Evolutionary conservation across 2,797 vertebrate species (phyloP), one percentile per base, ranked within the genome.

Genomic region (Sphenopsis melanotis): DNA sequence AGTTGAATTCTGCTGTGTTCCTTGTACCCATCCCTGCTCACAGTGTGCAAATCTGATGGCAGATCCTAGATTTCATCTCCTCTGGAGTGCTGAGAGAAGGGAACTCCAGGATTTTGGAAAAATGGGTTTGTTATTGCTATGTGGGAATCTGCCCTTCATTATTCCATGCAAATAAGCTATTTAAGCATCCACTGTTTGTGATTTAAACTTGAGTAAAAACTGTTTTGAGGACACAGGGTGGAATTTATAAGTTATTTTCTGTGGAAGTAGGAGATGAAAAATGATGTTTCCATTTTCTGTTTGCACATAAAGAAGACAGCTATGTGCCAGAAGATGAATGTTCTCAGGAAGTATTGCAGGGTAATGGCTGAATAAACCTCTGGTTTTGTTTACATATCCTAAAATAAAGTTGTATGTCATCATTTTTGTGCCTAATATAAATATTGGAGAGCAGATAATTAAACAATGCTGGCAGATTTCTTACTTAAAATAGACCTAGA

Each of bases 401-500:
- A 68, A 89, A 94, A 96, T 94, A 65, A 95, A 84, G 71, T 88
- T 87, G 36, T 83, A 68, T 96, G 77, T 95, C 79, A 79, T 93
- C 4, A 66, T 94, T 94, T 95, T 93, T 36, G 29, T 94, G 56
- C 76, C 41, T 72, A 72, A 32, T 57, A 36, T 95, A 94, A 95
- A 95, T 95, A 88, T 72, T 85, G 61, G 75, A 72, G 37, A 83
- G 32, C 61, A 57, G 47, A 49, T 93, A 92, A 91, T 81, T 94
- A 89, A 93, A 93, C 42, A 77, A 34, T 27, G 57, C 47, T 7
- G 18, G 37, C 59, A 56, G 32, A 83, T 84, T 74, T 94, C 53
- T 57, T 83, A 69, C 12, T 84, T 70, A 79, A 89, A 57, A 76
- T 34, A 83, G 55, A 64, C 65, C 11, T 74, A 55, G 49, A 91